Conservation (phyloP, 2,113 vertebrate genomes). For the Tricholaema leucomelas region DNA sequence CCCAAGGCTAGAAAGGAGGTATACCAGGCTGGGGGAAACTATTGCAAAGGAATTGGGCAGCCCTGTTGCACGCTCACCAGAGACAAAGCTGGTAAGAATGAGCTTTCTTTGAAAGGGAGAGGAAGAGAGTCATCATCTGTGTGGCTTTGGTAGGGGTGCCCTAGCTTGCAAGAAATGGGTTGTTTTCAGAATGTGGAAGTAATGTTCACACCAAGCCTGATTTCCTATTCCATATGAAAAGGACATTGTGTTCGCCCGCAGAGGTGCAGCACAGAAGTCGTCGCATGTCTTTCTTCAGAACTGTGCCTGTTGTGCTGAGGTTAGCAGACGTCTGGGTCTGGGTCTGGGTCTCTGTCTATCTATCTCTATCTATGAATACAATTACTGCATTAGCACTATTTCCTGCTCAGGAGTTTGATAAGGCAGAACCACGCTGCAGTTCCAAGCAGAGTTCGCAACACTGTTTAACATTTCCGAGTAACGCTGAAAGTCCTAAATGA, state of each 20-base stretch:
- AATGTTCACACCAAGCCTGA: not conserved
- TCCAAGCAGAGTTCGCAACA: not conserved
- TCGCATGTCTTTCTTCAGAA: not conserved
- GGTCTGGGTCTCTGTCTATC: not conserved
- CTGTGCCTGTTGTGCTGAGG: not conserved
- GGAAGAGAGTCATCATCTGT: not conserved
- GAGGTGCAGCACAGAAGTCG: not conserved
- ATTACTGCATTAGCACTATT: constrained; percentile 38
- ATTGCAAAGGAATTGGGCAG: not conserved
- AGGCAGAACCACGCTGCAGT: not conserved
- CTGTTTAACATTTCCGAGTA: no score
- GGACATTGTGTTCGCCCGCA: not conserved
- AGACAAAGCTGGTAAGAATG: not conserved
- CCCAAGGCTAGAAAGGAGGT: not conserved
- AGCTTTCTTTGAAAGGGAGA: not conserved
- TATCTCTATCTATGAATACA: not conserved
- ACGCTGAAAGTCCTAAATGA: no score
- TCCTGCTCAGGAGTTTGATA: constrained; percentile 5
- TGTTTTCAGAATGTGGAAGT: not conserved
- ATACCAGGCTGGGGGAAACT: not conserved
- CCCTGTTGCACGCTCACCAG: not conserved
- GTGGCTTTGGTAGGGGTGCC: not conserved
- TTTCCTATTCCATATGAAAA: not conserved
- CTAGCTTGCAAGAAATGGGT: not conserved
- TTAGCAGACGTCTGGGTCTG: not conserved